Evolutionary conservation across 2,888 invertebrate species (phyloP), one percentile per base, ranked within the genome.

Genomic region (Panopea generosa): DNA sequence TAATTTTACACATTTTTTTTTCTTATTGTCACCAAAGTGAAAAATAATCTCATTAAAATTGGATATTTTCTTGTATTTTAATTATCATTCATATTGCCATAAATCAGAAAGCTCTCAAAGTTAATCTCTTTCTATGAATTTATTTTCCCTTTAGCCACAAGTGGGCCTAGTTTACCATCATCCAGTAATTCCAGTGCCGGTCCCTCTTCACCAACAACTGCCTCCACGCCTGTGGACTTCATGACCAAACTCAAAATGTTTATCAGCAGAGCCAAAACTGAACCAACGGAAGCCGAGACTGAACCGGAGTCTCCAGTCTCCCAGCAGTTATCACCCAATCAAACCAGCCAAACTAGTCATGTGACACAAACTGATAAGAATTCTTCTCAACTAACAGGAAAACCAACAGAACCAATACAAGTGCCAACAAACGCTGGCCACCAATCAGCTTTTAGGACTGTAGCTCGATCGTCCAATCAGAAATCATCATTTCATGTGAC

Each of bases 171-270:
- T 43, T 56, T 83, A 27, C 85, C 81, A 6, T 96, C 96, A 0
- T 97, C 97, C 67, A 95, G 96, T 60, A 94, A 96, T 63, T 97
- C 97, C 0, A 93, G 93, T 77, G 93, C 92, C 74, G 96, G 96
- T 7, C 97, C 97, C 0, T 97, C 96, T 0, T 97, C 97, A 0
- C 97, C 97, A 1, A 84, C 82, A 0, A 82, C 84, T 11, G 80
- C 82, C 29, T 82, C 85, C 9, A 86, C 85, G 14, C 87, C 87
- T 3, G 79, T 85, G 0, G 87, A 86, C 60, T 76, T 86, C 49
- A 72, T 86, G 33, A 84, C 68, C 47, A 82, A 84, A 29, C 75
- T 86, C n/a, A 83, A 81, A 38, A 47, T 71, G 40, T 84, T 71
- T 45, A 77, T 84, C 50, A 79, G 83, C 24, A 83, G 77, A 38